Conservation (phyloP, 1,140 invertebrate species). For the Pararge aegeria region DNA sequence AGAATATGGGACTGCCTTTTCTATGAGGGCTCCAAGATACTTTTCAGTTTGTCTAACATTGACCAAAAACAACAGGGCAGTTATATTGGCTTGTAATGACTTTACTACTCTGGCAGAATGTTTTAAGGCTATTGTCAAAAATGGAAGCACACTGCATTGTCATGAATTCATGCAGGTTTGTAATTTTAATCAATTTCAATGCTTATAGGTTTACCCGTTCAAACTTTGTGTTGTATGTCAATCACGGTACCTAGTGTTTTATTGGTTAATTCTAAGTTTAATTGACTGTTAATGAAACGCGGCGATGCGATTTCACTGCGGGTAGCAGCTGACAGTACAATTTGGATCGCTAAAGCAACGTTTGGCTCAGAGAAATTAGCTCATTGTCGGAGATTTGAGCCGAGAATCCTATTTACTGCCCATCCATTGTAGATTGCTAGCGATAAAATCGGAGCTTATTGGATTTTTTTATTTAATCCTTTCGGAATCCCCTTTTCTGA, state of each 20-base stretch:
- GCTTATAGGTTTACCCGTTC: too few species aligned
- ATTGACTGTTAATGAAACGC: constrained; percentile 7
- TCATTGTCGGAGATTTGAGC: constrained; percentile 20
- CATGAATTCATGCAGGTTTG: constrained; percentile 91
- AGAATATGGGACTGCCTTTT: constrained; percentile 97
- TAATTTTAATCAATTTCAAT: too few species aligned
- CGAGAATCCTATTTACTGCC: constrained; percentile 1
- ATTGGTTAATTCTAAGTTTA: too few species aligned
- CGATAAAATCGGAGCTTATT: constrained; percentile 12
- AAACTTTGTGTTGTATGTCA: too few species aligned
- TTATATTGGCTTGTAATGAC: constrained; percentile 87
- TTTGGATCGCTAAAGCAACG: constrained; percentile 21
- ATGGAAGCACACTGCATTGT: constrained; percentile 87
- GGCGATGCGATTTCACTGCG: constrained; percentile 18
- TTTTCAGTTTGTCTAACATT: constrained; percentile 93
- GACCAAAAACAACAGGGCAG: constrained; percentile 85
- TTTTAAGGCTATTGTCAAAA: constrained; percentile 88
- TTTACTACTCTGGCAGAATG: constrained; percentile 87
- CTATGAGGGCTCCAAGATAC: constrained; percentile 92
- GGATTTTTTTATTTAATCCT: constrained; percentile 1
- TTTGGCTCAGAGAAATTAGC: constrained; percentile 22
- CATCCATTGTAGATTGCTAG: background rate
- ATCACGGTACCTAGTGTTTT: too few species aligned
- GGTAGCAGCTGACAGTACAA: constrained; percentile 26
- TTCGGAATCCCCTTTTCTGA: background rate